Percentiles rank a stretch among this genome's conserved stretches.
phyloP scores from a whole-genome alignment of 2,888 invertebrate genomes.

The Hydrotaea cyrtoneurina region DNA sequence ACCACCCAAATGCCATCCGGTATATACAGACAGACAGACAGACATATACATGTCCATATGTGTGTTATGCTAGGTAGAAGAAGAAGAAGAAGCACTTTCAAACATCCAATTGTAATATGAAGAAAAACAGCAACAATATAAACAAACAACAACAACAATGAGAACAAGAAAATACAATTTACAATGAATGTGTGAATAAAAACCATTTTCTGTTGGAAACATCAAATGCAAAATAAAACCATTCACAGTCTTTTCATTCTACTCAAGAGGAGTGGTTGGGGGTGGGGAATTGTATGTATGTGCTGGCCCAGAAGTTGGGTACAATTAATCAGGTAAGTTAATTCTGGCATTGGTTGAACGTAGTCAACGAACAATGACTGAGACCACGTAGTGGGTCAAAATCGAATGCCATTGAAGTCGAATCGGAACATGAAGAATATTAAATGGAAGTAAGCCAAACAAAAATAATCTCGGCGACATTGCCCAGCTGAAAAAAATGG shows the following conservation, averaged over 20 bases:
- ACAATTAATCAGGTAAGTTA: slow-evolving; percentile 10
- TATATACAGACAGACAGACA: too few relatives aligned
- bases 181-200: slow-evolving; percentile 34
- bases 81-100: neutral
- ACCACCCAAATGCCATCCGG: too few relatives aligned
- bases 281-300: too few relatives aligned
- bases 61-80: neutral
- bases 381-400: too few relatives aligned
- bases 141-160: neutral
- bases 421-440: too few relatives aligned
- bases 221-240: slow-evolving; percentile 26
- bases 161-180: neutral
- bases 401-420: too few relatives aligned
- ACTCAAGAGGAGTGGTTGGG: neutral
- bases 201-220: slow-evolving; percentile 23
- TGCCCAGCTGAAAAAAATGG: too few relatives aligned
- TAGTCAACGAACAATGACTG: too few relatives aligned
- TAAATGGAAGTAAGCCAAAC: too few relatives aligned
- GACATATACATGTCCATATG: too few relatives aligned
- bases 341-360: too few relatives aligned
- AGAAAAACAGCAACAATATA: slow-evolving; percentile 7
- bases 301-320: neutral
- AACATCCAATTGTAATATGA: slow-evolving; percentile 25
- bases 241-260: neutral
- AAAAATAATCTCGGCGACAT: too few relatives aligned